These are phyloP conservation scores for Tubiluchus corallicola DNA, from an alignment of 2,888 invertebrate species.

Conservation along the genomic window DNA sequence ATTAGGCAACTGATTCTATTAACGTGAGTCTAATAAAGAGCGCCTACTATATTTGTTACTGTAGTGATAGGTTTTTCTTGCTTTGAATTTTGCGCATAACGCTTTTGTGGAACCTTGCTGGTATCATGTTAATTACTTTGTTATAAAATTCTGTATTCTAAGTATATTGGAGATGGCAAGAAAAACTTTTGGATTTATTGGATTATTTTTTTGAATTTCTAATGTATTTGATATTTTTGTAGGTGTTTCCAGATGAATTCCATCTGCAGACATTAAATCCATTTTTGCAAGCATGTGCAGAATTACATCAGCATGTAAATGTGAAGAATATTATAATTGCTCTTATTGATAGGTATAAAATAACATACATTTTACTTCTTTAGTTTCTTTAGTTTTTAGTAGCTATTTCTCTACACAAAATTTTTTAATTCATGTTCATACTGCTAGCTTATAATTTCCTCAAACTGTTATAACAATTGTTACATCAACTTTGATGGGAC, in stretches of 20 bases:
- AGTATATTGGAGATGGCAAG: not conserved
- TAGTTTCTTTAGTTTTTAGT: conserved; percentile 10
- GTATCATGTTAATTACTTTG: not conserved
- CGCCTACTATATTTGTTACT: too few relatives aligned
- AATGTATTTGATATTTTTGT: conserved; percentile 9
- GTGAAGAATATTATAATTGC: conserved; percentile 96
- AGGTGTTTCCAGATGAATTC: conserved; percentile 95
- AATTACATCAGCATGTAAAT: conserved; percentile 83
- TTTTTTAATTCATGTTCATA: not conserved
- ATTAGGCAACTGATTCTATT: too few relatives aligned
- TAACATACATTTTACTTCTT: conserved; percentile 16
- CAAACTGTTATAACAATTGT: too few relatives aligned
- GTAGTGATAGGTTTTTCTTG: too few relatives aligned
- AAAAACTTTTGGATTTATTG: not conserved
- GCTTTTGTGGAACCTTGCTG: conserved; percentile 9
- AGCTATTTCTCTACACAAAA: not conserved
- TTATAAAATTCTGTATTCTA: not conserved
- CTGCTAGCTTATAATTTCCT: too few relatives aligned
- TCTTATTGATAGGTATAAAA: conserved; percentile 52
- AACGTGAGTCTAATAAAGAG: too few relatives aligned
- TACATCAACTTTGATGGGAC: too few relatives aligned
- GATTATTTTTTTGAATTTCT: not conserved
- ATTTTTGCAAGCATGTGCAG: conserved; percentile 90
- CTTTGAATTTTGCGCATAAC: too few relatives aligned
- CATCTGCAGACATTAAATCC: conserved; percentile 85